These are phyloP conservation scores for Mustelus asterias DNA, from an alignment of 2,113 vertebrate species.

Conservation along the genomic window DNA sequence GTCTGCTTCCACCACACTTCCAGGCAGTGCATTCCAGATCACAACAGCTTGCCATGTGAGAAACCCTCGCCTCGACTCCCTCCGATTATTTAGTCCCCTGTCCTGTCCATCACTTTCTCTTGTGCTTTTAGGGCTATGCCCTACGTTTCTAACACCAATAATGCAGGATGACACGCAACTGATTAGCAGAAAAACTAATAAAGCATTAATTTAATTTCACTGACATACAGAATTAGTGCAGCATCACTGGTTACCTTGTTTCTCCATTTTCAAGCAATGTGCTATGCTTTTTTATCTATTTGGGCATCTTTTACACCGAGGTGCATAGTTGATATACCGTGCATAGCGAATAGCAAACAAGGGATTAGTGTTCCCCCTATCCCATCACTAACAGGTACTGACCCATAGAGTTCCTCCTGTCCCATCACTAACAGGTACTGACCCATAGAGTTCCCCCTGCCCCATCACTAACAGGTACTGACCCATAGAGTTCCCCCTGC, in stretches of 20 bases:
- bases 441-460: neutral
- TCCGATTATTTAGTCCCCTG: neutral
- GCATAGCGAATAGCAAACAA: too few relatives aligned
- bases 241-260: neutral
- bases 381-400: neutral
- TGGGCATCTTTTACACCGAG: neutral
- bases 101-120: neutral
- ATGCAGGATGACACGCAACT: constrained; percentile 29
- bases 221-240: constrained; percentile 9
- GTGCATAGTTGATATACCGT: neutral
- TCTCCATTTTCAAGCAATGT: neutral
- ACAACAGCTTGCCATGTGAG: neutral
- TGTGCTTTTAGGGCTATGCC: neutral
- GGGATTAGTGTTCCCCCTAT: neutral
- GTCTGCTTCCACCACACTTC: neutral
- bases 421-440: neutral
- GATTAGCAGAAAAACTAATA: constrained; percentile 21
- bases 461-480: neutral
- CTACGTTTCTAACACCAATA: neutral
- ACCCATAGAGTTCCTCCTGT: neutral
- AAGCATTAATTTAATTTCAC: constrained; percentile 32
- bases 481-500: neutral
- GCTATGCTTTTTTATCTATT: neutral
- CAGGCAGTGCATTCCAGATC: neutral
- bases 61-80: neutral